Evolutionary conservation across 2,797 vertebrate species (phyloP), one percentile per base, ranked within the genome.

Genomic region (Triplophysa bombifrons): DNA sequence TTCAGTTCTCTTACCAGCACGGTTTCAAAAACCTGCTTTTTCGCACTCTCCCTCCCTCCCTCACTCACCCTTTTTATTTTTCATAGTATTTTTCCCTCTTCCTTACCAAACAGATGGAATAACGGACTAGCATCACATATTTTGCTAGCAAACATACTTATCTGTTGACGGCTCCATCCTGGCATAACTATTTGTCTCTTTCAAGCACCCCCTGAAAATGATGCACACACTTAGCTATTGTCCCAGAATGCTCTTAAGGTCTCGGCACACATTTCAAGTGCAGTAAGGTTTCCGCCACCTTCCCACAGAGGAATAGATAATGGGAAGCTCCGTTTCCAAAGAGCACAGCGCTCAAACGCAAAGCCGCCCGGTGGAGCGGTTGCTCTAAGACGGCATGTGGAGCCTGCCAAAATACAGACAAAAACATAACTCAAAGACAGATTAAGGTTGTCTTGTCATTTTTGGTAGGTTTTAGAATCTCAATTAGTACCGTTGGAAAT

Each of bases 241-340:
- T 90, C 89, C 88, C 86, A 80, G 66, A 85, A 84, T 85, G 83
- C 85, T 88, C 88, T 91, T 89, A 89, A 88, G 76, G 78, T 79
- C 87, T 89, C 89, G 83, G 88, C 88, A 85, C 69, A 67, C 46
- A 56, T 90, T 90, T 90, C 83, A 85, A 87, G 87, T 85, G 75
- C 87, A 83, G 77, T 71, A 83, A 22, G 86, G 85, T 86, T 76
- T 78, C 74, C 27, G 84, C 82, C 87, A 83, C 68, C 71, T 12
- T 74, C 48, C 84, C 82, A 85, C 88, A 83, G 88, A 88, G 89
- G 83, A 63, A 63, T 71, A 65, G 58, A 84, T 61, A 53, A 78
- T 56, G 41, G 19, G 48, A 74, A 65, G 55, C 72, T 34, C 22
- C 14, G 65, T 30, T 76, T 72, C 44, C 48, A 44, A 46, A 65